These are phyloP conservation scores for Deroptyus accipitrinus DNA, from an alignment of 2,113 vertebrate species.

Conservation along the genomic window DNA sequence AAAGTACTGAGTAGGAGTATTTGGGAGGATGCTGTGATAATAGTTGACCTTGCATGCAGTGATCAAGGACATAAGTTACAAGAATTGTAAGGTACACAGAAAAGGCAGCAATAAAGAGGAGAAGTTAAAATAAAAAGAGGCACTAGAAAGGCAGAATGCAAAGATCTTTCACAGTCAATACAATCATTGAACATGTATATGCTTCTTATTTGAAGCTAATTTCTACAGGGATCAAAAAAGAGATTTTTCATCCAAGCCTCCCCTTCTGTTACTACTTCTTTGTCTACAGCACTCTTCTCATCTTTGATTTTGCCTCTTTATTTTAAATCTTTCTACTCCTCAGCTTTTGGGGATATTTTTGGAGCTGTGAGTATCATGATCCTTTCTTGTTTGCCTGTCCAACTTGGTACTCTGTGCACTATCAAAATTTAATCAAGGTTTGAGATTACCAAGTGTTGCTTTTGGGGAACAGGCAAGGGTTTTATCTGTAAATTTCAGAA, in stretches of 20 bases:
- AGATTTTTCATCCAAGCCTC: neutral
- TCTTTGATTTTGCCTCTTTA: neutral
- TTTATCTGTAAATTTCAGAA: neutral
- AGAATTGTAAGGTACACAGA: neutral
- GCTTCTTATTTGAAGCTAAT: neutral
- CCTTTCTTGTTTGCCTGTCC: neutral
- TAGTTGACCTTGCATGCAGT: neutral
- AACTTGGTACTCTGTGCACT: neutral
- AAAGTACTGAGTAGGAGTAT: neutral
- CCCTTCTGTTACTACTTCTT: neutral
- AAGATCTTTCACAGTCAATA: neutral
- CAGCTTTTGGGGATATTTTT: neutral
- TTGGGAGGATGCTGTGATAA: neutral
- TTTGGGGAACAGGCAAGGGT: neutral
- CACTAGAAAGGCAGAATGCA: neutral
- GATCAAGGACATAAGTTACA: neutral
- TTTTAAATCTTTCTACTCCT: neutral
- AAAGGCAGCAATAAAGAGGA: neutral
- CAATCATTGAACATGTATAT: fast-evolving
- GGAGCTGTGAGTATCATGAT: neutral
- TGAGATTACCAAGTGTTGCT: neutral
- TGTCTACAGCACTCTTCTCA: neutral
- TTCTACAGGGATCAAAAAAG: neutral
- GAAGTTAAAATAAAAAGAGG: neutral
- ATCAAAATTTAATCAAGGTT: neutral